Evolutionary conservation across 2,888 invertebrate genomes (phyloP), one percentile per base, ranked within the genome.

Genomic region (Dolichopus griseipennis): DNA sequence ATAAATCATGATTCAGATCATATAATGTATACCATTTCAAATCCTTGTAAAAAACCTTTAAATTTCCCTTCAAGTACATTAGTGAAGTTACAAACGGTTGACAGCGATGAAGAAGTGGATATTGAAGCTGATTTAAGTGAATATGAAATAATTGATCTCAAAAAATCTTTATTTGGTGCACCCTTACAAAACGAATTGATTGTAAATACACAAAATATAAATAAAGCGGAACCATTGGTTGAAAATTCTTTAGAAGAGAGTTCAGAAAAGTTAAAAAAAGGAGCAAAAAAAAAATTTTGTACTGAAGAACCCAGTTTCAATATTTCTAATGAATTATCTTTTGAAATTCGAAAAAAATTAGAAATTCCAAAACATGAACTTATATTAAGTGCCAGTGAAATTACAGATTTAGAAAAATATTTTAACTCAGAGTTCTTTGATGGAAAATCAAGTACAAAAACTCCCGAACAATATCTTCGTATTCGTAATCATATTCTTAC

Each of bases 51-150:
- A 37, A 37, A 22, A 65, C 4, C 21, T 61, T 15, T n/a, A 15
- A 62, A 22, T 63, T 7, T 68, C 8, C 20, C 21, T n/a, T 27
- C 68, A 10, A 65, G 62, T 64, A 68, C 68, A 8, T 43, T 68
- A 68, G 67, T 68, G 82, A 0, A 84, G 84, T 37, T 79, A 82
- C 67, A 84, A 84, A 33, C 37, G 8, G 20, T 10, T 2, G 64
- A 64, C 15, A 84, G 83, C 75, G 87, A 87, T 72, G 82, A 86
- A 72, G 87, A 87, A 69, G 81, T 87, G 71, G 87, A 87, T 70
- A 79, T 87, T 72, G 87, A 86, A 74, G 85, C 85, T 73, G 84
- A 83, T 61, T 61, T 63, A 18, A 65, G 52, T 9, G 65, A 41
- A 20, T 68, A 68, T 21, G 20, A 22, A 64, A 52, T 52, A 18